phyloP scores from a whole-genome alignment of 2,113 vertebrate genomes.

The Fregata magnificens region DNA sequence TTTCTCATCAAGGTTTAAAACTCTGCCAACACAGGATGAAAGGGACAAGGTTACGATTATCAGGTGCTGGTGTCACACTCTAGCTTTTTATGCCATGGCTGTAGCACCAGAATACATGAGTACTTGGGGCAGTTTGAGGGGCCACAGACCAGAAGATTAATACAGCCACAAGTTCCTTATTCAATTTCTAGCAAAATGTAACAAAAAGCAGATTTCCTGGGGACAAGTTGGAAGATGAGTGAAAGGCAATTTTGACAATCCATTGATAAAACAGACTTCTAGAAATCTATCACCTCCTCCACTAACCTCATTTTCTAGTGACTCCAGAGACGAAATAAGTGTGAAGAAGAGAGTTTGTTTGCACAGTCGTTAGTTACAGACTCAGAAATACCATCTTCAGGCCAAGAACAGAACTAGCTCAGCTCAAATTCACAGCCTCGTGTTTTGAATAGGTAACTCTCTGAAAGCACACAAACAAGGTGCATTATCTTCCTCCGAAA shows the following conservation, averaged over 20 bases:
- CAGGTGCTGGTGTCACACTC: background rate
- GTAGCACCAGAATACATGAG: background rate
- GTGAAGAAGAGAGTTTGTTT: background rate
- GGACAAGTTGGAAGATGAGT: background rate
- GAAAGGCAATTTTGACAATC: background rate
- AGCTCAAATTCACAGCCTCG: background rate
- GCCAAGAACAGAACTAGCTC: background rate
- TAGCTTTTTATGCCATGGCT: background rate
- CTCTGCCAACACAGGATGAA: background rate
- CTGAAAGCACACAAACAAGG: background rate
- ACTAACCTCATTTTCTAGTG: background rate
- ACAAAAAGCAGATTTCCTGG: background rate
- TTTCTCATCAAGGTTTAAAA: background rate
- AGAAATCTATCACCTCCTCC: background rate
- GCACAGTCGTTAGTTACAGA: background rate
- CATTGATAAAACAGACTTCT: background rate
- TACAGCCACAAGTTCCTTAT: background rate
- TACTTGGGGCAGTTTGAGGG: background rate
- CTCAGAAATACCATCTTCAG: background rate
- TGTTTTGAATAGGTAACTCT: background rate
- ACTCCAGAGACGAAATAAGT: background rate
- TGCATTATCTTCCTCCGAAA: background rate
- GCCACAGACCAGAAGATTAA: background rate
- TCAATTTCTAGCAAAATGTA: background rate
- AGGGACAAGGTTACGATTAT: fast-evolving